phyloP scores from a whole-genome alignment of 2,888 invertebrate genomes.

The Perizoma flavofasciatum region DNA sequence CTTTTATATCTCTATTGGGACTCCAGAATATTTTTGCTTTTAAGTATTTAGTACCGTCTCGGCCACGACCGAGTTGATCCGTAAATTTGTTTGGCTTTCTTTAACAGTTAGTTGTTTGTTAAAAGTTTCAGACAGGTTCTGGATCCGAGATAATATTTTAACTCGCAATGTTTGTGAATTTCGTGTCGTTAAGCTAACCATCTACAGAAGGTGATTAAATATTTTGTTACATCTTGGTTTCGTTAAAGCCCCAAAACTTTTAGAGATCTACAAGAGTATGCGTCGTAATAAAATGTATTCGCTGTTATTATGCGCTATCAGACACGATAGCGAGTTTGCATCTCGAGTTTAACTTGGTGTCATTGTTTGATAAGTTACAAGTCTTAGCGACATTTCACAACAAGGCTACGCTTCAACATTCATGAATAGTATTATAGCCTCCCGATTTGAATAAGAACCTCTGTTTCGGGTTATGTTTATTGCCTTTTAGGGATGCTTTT shows the following conservation, averaged over 20 bases:
- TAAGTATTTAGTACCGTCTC: constrained; percentile 39
- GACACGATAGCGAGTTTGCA: constrained; percentile 76
- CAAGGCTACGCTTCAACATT: constrained; percentile 74
- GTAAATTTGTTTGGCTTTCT: constrained; percentile 41
- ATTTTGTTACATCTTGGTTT: constrained; percentile 51
- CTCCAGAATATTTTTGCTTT: constrained; percentile 41
- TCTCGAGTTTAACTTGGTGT: constrained; percentile 77
- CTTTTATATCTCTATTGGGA: constrained; percentile 64
- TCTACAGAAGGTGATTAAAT: constrained; percentile 51
- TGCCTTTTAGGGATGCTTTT: constrained; percentile 62
- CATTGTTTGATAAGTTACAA: constrained; percentile 80
- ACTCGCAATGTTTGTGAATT: constrained; percentile 64
- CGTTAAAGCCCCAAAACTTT: constrained; percentile 49
- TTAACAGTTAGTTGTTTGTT: constrained; percentile 67
- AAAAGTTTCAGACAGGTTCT: constrained; percentile 61
- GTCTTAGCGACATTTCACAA: constrained; percentile 77
- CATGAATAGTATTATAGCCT: constrained; percentile 79
- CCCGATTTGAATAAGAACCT: constrained; percentile 74
- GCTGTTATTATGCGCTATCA: constrained; percentile 73
- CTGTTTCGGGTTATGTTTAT: constrained; percentile 64
- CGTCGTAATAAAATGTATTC: constrained; percentile 66
- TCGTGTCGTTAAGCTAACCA: constrained; percentile 54
- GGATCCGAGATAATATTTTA: constrained; percentile 59
- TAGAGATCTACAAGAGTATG: constrained; percentile 58
- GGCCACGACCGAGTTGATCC: constrained; percentile 32